Percentiles rank a stretch among this genome's conserved stretches.
Evolutionary conservation across 1,140 invertebrate genomes (phyloP).

Genomic region (Pseudachorutes palmiensis): DNA sequence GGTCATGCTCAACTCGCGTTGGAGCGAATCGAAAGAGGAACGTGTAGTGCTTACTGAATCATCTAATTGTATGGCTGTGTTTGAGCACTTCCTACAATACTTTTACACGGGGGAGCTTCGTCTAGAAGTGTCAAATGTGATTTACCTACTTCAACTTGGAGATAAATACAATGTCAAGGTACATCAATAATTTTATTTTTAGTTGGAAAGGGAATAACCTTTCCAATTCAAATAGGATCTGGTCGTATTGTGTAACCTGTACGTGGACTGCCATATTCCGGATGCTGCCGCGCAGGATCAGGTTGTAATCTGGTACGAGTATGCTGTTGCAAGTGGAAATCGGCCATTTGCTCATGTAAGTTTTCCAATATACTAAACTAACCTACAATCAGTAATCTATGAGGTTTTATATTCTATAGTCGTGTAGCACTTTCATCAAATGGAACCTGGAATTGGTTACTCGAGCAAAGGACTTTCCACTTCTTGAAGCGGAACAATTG

Average conservation of each 20-base stretch:
- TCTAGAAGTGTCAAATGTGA: slow-evolving; percentile 69
- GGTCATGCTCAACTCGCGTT: slow-evolving; percentile 89
- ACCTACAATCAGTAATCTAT: slow-evolving; percentile 13
- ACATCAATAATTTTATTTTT: slow-evolving; percentile 31
- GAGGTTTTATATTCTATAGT: slow-evolving; percentile 4
- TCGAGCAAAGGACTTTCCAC: slow-evolving; percentile 66
- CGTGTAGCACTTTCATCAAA: slow-evolving; percentile 75
- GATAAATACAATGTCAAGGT: slow-evolving; percentile 91
- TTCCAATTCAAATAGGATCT: slow-evolving; percentile 55
- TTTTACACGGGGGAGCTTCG: slow-evolving; percentile 86
- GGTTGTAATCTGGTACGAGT: slow-evolving; percentile 82
- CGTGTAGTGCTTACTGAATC: slow-evolving; percentile 76
- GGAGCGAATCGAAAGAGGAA: slow-evolving; percentile 80
- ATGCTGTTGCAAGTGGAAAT: slow-evolving; percentile 73
- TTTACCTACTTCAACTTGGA: slow-evolving; percentile 75
- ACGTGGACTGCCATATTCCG: slow-evolving; percentile 79
- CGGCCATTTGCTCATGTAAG: slow-evolving; percentile 58
- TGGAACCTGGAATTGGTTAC: slow-evolving; percentile 84
- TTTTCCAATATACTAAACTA: slow-evolving; percentile 21
- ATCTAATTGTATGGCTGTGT: slow-evolving; percentile 69
- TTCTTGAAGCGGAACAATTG: slow-evolving; percentile 72
- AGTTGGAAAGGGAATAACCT: not conserved
- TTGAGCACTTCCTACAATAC: slow-evolving; percentile 82
- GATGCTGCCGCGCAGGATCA: slow-evolving; percentile 68
- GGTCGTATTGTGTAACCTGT: slow-evolving; percentile 68